Evolutionary conservation across 2,113 vertebrate genomes (phyloP), one percentile per base, ranked within the genome.

Genomic region (Baryphthengus martii): DNA sequence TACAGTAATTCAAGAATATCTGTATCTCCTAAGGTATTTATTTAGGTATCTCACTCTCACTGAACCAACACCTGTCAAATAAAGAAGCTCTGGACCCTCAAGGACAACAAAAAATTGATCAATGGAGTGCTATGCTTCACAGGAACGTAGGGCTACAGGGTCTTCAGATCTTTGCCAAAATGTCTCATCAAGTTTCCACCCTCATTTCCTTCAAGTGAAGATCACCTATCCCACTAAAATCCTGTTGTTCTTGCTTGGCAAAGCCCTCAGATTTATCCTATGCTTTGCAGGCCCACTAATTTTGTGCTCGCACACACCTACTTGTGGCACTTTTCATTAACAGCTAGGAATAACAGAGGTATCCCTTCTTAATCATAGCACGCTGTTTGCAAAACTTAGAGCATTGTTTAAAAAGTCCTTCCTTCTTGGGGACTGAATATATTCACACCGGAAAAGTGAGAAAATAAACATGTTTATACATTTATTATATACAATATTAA

Each of bases 401-500:
- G 37, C 73, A 24, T 1, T 40, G 8, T 53, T 70, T 84, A 52
- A 65, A 0, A 56, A 86, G 53, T 16, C 62, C 68, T 65, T 83
- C 91, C 39, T 62, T 88, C 80, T 5, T 2, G 16, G 45, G 59
- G 63, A 62, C 61, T 50, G n/a, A 95, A 95, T 49, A 90, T 40
- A 95, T 56, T 85, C 80, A 96, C 80, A 44, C 84, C 47, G 88
- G 85, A 84, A 89, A 62, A 80, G 65, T 71, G 67, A 93, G 83
- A 92, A 96, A 95, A 85, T 82, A 89, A 91, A 90, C 53, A 75
- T 79, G 95, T 97, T 97, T 90, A 97, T 96, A 96, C 96, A 94
- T 98, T 98, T 98, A 98, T 98, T 98, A 98, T 97, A 96, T 98
- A 98, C 98, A 98, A 98, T 97, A 97, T 96, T 98, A 98, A 98